Base-by-base conservation (phyloP, 2,888 invertebrate genomes). In the Seira sanloemensis region DNA sequence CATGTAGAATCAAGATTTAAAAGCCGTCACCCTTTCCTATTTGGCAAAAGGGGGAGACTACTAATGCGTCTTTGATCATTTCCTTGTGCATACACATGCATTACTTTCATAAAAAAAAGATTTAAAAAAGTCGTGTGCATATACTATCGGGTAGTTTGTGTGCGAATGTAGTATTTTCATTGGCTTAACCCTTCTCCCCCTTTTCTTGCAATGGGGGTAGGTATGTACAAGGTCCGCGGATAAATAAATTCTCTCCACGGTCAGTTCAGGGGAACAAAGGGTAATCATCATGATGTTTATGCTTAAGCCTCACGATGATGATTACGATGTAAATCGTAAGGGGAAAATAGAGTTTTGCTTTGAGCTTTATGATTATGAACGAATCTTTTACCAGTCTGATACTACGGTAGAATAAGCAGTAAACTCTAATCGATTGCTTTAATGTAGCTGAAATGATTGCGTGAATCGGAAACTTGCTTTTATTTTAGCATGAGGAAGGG, bases 1-100 rank as follows among this genome's bases (percentile, higher is more conserved):
- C 78, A 46, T 83, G 50, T 73, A 27, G 75, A 67, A 25, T 73
- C 74, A 72, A 78, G 86, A 87, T 86, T 88, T 88, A 86, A 88
- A 87, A 88, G 88, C 83, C 88, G 79, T 71, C 80, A 84, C 78
- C 86, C 87, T 84, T 74, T 12, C 24, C 16, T 54, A 7, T 71
- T 68, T 23, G 19, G 73, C n/a, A 73, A 74, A 73, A 18, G 1
- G 24, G 80, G 62, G 37, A 66, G 69, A 75, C 62, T 23, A 16
- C 80, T 81, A 81, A 75, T 81, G 74, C 74, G 18, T 81, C 75
- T 81, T 81, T 69, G 80, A 75, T 81, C 80, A 81, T 81, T 81
- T 50, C 50, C 26, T 68, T 74, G n/a, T 50, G n/a, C 50, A 18
- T 50, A 50, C 50, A 50, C 37, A 37, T 37, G 50, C 50, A 50